A percentile compares a stretch with the other conserved stretches of the same genome.
Conservation (phyloP, 2,113 vertebrate species). For the Lasiurus borealis region DNA sequence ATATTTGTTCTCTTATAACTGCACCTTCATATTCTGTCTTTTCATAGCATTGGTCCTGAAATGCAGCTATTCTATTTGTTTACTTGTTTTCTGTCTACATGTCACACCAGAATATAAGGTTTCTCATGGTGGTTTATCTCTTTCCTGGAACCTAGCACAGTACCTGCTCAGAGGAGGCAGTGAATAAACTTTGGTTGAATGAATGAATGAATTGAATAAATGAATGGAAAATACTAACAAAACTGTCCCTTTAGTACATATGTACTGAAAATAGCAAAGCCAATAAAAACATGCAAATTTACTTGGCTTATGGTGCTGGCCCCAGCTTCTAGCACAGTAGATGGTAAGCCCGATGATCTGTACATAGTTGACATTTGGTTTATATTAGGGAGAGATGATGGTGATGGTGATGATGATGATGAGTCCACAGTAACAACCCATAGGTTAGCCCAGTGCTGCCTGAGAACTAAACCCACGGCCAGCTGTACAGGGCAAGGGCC, state of each 20-base stretch:
- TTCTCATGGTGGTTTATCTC: background rate
- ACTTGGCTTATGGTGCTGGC: background rate
- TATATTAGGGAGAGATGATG: background rate
- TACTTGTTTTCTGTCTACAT: background rate
- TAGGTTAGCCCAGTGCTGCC: background rate
- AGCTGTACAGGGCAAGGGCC: background rate
- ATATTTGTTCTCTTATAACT: background rate
- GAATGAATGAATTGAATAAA: background rate
- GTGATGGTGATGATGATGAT: too few species aligned
- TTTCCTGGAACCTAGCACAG: background rate
- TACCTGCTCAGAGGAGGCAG: background rate
- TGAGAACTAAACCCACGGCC: background rate
- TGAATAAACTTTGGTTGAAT: background rate
- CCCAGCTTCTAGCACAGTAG: background rate
- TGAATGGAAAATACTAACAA: background rate
- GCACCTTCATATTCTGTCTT: background rate
- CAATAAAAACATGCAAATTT: background rate
- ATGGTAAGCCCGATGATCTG: background rate
- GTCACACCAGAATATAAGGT: background rate
- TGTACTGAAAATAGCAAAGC: background rate
- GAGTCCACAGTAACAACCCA: background rate
- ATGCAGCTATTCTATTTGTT: background rate
- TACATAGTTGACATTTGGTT: accelerated
- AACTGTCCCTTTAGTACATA: background rate
- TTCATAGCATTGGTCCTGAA: background rate